Base-by-base conservation (phyloP, 2,797 vertebrate species). In the Pangasius larnaudii region DNA sequence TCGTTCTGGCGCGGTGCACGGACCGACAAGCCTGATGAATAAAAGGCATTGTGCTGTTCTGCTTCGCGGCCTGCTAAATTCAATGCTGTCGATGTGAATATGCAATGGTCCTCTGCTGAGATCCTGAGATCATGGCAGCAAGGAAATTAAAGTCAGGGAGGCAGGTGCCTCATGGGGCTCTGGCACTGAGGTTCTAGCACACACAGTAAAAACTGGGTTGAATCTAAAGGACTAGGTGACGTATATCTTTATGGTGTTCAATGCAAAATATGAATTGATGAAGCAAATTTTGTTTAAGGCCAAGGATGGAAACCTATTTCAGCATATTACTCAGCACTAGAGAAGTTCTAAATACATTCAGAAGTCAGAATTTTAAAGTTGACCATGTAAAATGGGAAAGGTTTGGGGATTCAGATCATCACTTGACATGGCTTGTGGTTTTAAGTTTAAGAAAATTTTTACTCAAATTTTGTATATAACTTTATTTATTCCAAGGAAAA, bases 21-120 rank as follows among this genome's bases (percentile, higher is more conserved):
- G 58, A 79, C 59, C 63, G 86, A 56, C 77, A 51, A 85, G 61
- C 81, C 88, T 93, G 91, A 92, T 91, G 91, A 91, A 88, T 90
- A 89, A 88, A 90, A 90, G 90, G 88, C 72, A 69, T 89, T 88
- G 90, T 91, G 91, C 90, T 91, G 90, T 93, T 93, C 90, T 90
- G 92, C 91, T 93, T 86, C 39, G 58, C 78, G 87, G 91, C 90
- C 90, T 84, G 87, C 90, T 90, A 93, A 92, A 91, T 91, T 91
- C 86, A 11, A 77, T 75, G 77, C 89, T 80, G 72, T 86, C 86
- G 85, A 87, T n/a, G 87, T 89, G 91, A 90, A 91, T 93, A 89
- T 89, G 89, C 89, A 93, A 91, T 91, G 77, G 89, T 87, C 85
- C 61, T 87, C 65, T 11, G 87, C 72, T 46, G 84, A 75, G 75